A percentile compares a stretch with the other conserved stretches of the same genome.
These are phyloP conservation scores for Macroglossus sobrinus DNA, from an alignment of 2,113 vertebrate species.

Conservation along the genomic window DNA sequence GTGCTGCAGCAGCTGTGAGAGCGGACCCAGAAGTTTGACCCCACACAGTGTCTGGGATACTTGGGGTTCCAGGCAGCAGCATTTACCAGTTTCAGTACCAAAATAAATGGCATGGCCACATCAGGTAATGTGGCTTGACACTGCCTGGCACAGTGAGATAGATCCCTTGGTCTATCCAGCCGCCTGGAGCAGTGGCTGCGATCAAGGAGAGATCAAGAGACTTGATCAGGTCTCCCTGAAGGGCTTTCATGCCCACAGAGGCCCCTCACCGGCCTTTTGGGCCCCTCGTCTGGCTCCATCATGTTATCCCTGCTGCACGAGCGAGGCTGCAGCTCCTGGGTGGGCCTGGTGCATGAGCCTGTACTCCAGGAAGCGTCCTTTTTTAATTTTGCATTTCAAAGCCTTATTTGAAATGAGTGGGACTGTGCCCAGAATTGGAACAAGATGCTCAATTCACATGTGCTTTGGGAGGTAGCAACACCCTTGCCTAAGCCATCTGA, in stretches of 20 bases:
- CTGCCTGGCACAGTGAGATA: background rate
- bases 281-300: background rate
- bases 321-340: background rate
- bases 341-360: background rate
- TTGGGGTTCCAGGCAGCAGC: background rate
- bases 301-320: no score
- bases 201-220: no score
- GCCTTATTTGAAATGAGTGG: background rate
- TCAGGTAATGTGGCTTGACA: no score
- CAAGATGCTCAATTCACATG: constrained; percentile 31
- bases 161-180: background rate
- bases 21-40: background rate
- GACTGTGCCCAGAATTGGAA: constrained; percentile 24
- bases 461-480: background rate
- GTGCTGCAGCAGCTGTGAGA: background rate
- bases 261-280: background rate
- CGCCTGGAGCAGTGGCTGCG: background rate
- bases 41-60: no score
- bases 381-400: constrained; percentile 36
- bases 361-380: background rate
- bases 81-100: background rate
- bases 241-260: background rate
- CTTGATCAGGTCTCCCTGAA: background rate
- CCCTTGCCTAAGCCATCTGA: background rate
- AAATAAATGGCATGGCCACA: background rate